phyloP scores from a whole-genome alignment of 2,888 invertebrate genomes.

The Druceiella hillmani region DNA sequence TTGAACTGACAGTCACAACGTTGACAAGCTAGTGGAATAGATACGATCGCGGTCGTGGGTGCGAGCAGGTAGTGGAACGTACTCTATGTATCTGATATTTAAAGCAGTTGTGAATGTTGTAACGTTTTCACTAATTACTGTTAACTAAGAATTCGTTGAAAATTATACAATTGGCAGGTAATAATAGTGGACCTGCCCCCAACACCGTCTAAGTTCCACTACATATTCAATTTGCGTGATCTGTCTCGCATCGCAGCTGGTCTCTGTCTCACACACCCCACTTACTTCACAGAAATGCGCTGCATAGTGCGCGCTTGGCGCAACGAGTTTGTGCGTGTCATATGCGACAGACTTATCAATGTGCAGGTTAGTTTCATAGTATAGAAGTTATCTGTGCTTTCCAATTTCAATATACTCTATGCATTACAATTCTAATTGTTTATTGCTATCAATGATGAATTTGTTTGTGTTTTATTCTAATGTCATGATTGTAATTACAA shows the following conservation, averaged over 20 bases:
- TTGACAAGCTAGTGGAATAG: too few species aligned
- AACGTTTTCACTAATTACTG: too few species aligned
- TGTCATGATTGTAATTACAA: too few species aligned
- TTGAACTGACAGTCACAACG: too few species aligned
- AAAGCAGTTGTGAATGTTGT: too few species aligned
- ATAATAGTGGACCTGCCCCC: slow-evolving; percentile 76
- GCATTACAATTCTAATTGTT: too few species aligned
- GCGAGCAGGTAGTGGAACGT: too few species aligned
- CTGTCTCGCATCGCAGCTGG: slow-evolving; percentile 81
- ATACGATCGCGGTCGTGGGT: too few species aligned
- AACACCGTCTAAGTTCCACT: slow-evolving; percentile 91
- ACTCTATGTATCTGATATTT: too few species aligned
- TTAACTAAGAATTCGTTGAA: too few species aligned
- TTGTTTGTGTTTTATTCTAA: too few species aligned
- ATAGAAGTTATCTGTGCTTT: background rate
- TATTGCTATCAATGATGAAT: too few species aligned
- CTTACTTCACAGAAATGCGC: slow-evolving; percentile 59
- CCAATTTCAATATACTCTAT: background rate
- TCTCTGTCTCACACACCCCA: slow-evolving; percentile 68
- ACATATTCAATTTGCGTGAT: slow-evolving; percentile 90
- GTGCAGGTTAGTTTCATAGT: slow-evolving; percentile 39
- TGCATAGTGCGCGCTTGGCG: slow-evolving; percentile 84
- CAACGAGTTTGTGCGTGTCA: slow-evolving; percentile 82
- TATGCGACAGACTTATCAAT: slow-evolving; percentile 80
- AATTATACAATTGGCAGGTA: slow-evolving; percentile 48